Evolutionary conservation across 1,140 invertebrate genomes (phyloP).

Genomic region (Listronotus bonariensis): DNA sequence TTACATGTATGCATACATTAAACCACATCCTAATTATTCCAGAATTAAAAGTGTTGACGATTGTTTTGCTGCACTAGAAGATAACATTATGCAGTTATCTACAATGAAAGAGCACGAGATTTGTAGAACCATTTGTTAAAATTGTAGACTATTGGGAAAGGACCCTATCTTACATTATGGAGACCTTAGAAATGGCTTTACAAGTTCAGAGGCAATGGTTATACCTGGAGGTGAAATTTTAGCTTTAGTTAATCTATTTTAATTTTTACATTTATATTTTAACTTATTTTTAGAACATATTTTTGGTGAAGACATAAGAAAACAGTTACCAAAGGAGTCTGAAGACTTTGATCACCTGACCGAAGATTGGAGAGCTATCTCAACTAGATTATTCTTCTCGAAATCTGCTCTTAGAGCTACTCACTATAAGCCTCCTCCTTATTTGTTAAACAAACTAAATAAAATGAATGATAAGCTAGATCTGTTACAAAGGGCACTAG

Average conservation of each 20-base stretch:
- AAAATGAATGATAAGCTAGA: constrained; percentile 69
- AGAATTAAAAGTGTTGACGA: constrained; percentile 70
- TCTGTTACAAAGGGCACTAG: constrained; percentile 71
- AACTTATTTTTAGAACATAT: constrained; percentile 70
- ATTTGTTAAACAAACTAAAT: constrained; percentile 66
- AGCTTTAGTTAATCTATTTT: not conserved
- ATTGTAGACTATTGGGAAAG: constrained; percentile 84
- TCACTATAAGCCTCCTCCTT: constrained; percentile 60
- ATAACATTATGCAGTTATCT: constrained; percentile 74
- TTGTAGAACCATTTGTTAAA: constrained; percentile 80
- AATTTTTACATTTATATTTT: not conserved
- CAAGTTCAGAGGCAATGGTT: constrained; percentile 80
- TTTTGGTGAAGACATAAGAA: constrained; percentile 82
- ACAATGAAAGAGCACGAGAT: constrained; percentile 85
- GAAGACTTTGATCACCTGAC: constrained; percentile 75
- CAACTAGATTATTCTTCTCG: constrained; percentile 63
- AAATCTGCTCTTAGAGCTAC: constrained; percentile 63
- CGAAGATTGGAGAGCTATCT: constrained; percentile 73
- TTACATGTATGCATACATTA: no score
- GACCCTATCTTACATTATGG: constrained; percentile 74
- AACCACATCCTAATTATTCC: constrained; percentile 51
- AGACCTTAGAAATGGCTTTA: constrained; percentile 76
- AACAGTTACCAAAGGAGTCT: constrained; percentile 79
- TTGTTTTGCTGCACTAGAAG: constrained; percentile 74
- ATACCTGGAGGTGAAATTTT: constrained; percentile 68